phyloP scores from a whole-genome alignment of 2,888 invertebrate genomes.

The Conus canariensis region DNA sequence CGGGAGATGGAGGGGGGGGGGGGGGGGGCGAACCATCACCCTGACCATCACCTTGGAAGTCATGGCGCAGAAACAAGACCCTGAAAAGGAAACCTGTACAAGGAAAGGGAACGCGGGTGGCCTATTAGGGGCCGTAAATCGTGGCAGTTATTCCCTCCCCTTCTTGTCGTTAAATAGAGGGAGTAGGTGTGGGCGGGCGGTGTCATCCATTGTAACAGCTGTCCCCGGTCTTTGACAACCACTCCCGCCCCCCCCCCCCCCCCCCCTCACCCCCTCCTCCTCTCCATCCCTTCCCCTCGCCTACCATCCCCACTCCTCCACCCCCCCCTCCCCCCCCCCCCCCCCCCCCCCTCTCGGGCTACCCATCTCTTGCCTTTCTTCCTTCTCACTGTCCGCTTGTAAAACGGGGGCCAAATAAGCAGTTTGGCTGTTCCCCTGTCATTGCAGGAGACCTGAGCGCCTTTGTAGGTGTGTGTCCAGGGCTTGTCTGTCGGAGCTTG shows the following conservation, averaged over 20 bases:
- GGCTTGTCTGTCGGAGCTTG: background rate
- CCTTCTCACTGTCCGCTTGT: background rate
- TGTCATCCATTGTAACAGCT: constrained; percentile 31
- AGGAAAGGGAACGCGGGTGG: background rate
- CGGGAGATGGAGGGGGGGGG: too few species aligned
- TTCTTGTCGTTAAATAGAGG: background rate
- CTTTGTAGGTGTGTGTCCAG: constrained; percentile 1
- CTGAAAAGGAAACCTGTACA: background rate
- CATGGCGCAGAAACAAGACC: background rate
- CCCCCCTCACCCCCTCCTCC: background rate
- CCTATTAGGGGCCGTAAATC: constrained; percentile 25
- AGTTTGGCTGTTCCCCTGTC: constrained; percentile 3
- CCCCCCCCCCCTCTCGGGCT: background rate
- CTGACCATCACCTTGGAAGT: too few species aligned
- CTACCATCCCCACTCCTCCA: too few species aligned
- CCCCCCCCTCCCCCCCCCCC: background rate
- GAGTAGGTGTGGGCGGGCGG: constrained; percentile 31
- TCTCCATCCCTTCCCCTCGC: too few species aligned
- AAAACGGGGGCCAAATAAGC: constrained; percentile 1
- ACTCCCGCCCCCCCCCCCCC: background rate
- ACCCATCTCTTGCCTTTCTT: background rate
- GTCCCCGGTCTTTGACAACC: background rate
- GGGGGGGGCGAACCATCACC: too few species aligned
- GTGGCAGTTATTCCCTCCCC: constrained; percentile 19
- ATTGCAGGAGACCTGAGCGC: background rate